phyloP scores from a whole-genome alignment of 2,113 vertebrate species.

The Peromyscus leucopus region DNA sequence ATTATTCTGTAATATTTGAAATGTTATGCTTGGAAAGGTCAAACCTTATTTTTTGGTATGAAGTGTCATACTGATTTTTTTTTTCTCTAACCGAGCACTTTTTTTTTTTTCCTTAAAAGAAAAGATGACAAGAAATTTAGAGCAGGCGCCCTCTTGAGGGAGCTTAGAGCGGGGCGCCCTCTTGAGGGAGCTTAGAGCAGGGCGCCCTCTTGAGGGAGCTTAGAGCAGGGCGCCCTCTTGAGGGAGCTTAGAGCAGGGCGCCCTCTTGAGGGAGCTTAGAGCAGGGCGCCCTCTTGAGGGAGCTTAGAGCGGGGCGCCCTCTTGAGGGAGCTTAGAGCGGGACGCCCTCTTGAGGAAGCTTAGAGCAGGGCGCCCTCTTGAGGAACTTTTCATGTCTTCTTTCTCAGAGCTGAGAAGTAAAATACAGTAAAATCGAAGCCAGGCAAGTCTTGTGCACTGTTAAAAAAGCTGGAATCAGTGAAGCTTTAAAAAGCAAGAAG shows the following conservation, averaged over 20 bases:
- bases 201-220: neutral
- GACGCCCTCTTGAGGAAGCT: neutral
- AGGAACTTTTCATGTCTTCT: neutral
- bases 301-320: neutral
- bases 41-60: slow-evolving; percentile 58
- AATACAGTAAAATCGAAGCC: slow-evolving; percentile 14
- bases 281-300: slow-evolving; percentile 18
- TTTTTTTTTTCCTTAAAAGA: slow-evolving; percentile 49
- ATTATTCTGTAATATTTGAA: slow-evolving; percentile 76
- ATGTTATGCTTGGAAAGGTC: slow-evolving; percentile 72
- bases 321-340: neutral
- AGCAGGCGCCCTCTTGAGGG: neutral
- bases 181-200: neutral
- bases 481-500: slow-evolving; percentile 37
- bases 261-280: neutral
- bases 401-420: slow-evolving; percentile 13
- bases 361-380: neutral
- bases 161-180: neutral
- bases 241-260: slow-evolving; percentile 57
- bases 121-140: slow-evolving; percentile 67
- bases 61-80: slow-evolving; percentile 57
- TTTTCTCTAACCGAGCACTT: slow-evolving; percentile 35
- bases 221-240: neutral
- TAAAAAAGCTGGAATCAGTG: slow-evolving; percentile 2
- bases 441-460: neutral